Conservation (phyloP, 2,888 invertebrate species). For the Latrodectus hesperus region DNA sequence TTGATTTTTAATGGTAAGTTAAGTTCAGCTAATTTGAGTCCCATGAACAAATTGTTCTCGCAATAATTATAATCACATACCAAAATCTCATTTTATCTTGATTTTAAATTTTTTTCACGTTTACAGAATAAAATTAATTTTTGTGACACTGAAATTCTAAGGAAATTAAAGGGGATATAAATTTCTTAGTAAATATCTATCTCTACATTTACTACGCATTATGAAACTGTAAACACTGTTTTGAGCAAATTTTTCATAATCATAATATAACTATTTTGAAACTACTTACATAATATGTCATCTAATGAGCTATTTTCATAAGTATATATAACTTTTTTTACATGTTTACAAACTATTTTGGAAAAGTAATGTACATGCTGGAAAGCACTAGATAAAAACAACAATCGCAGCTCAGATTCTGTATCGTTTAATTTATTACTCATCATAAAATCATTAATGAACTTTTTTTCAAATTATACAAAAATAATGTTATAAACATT, state of each 20-base stretch:
- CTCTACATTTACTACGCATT: neutral
- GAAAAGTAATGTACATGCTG: slow-evolving; percentile 48
- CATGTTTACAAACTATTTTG: slow-evolving; percentile 39
- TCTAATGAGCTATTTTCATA: slow-evolving; percentile 62
- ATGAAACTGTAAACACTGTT: neutral
- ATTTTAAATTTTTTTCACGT: no score
- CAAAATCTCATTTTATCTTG: no score
- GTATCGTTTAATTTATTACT: neutral
- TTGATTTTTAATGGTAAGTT: no score
- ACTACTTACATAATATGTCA: slow-evolving; percentile 58
- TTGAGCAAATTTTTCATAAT: neutral
- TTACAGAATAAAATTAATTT: neutral
- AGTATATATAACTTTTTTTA: slow-evolving; percentile 52
- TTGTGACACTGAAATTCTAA: neutral
- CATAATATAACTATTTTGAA: neutral
- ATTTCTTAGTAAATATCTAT: neutral
- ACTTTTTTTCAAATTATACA: neutral
- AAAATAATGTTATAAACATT: neutral
- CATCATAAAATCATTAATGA: neutral
- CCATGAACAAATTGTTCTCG: no score
- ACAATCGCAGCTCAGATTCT: slow-evolving; percentile 23
- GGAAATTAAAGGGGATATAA: neutral
- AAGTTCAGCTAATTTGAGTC: no score
- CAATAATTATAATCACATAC: no score
- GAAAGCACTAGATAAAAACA: slow-evolving; percentile 39